Percentiles rank a stretch among this genome's conserved stretches.
Conservation (phyloP, 2,113 vertebrate species). For the Ictidomys tridecemlineatus region DNA sequence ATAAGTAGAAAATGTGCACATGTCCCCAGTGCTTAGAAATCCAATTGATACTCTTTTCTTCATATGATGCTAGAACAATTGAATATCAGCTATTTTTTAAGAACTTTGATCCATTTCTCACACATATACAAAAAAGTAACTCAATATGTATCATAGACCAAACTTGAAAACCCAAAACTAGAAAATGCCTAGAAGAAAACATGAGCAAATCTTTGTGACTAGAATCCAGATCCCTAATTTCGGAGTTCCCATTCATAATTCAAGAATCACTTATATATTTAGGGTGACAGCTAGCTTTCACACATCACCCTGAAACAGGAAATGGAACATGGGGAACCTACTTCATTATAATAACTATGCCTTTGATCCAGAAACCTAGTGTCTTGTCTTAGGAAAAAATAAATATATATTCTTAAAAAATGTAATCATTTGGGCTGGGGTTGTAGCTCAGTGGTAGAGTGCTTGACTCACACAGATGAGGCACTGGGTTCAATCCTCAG, state of each 20-base stretch:
- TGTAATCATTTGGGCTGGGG: neutral
- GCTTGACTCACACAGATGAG: no score
- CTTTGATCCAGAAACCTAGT: neutral
- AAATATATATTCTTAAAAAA: neutral
- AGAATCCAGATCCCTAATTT: neutral
- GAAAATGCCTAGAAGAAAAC: neutral
- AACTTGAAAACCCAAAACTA: constrained; percentile 31
- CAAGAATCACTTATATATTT: neutral
- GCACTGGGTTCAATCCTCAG: no score
- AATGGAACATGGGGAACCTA: neutral
- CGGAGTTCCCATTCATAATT: neutral
- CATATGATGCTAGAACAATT: neutral
- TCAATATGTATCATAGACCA: neutral
- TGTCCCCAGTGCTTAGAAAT: no score
- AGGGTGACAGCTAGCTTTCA: neutral
- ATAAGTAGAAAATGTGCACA: no score
- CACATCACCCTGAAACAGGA: neutral
- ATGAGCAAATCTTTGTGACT: neutral
- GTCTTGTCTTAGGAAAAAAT: neutral
- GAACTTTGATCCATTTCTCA: neutral
- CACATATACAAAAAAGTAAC: constrained; percentile 5
- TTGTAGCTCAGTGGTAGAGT: no score
- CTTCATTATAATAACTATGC: neutral
- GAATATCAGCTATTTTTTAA: neutral
- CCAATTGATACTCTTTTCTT: neutral